Evolutionary conservation across 2,113 vertebrate genomes (phyloP).

Genomic region (Perognathus longimembris): DNA sequence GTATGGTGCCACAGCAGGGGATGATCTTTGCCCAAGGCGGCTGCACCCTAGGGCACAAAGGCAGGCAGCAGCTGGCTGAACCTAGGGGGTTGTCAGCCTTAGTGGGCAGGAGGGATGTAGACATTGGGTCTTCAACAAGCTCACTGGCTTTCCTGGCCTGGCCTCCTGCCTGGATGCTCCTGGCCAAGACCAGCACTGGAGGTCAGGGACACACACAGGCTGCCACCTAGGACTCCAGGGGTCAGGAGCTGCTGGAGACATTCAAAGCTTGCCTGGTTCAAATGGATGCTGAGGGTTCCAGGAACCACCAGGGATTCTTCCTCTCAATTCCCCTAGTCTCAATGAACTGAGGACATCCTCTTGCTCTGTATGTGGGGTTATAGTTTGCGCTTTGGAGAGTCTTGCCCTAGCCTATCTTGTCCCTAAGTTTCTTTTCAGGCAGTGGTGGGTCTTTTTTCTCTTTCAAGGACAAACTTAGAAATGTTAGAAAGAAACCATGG

Average conservation of each 20-base stretch:
- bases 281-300: background rate
- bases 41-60: slow-evolving; percentile 74
- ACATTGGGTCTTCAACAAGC: background rate
- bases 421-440: background rate
- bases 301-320: background rate
- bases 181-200: background rate
- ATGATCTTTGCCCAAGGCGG: slow-evolving; percentile 68
- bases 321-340: background rate
- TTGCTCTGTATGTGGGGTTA: background rate
- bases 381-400: no score
- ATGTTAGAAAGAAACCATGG: background rate
- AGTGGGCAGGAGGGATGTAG: no score
- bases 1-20: slow-evolving; percentile 77
- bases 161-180: no score
- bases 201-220: background rate
- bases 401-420: background rate
- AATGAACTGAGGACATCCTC: background rate
- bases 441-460: background rate
- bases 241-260: no score
- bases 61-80: background rate
- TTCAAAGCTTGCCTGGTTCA: background rate
- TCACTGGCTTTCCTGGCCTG: background rate
- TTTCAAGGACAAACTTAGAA: background rate
- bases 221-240: no score
- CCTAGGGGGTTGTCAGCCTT: no score